A percentile compares a stretch with the other conserved stretches of the same genome.
Conservation (phyloP, 2,797 vertebrate species). For the Enteromius unitaeniatus region DNA sequence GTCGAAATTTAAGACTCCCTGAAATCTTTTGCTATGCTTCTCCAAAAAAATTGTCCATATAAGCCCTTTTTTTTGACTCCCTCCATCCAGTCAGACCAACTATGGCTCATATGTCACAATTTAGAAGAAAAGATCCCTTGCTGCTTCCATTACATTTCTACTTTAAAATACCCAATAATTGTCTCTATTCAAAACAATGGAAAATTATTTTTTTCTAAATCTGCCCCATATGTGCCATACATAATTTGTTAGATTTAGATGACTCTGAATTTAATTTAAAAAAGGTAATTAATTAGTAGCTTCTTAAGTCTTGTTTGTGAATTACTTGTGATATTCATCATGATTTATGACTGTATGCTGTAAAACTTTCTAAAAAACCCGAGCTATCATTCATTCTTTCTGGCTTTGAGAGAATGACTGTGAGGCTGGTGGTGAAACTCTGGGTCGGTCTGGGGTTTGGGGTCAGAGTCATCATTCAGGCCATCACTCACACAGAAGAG, state of each 20-base stretch:
- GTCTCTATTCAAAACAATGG: neutral
- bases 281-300: neutral
- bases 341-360: neutral
- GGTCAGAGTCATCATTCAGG: conserved; percentile 60
- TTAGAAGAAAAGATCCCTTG: neutral
- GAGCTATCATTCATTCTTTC: conserved; percentile 37
- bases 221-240: neutral
- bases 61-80: neutral
- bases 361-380: conserved; percentile 22
- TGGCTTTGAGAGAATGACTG: conserved; percentile 34
- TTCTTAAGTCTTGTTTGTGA: neutral
- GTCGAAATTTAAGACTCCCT: neutral
- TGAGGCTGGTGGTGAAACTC: conserved; percentile 46
- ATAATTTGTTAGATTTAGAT: neutral
- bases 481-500: conserved; percentile 52
- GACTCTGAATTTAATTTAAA: neutral
- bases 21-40: neutral
- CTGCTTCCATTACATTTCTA: neutral
- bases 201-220: neutral
- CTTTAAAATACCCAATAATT: neutral
- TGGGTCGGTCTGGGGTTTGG: conserved; percentile 45
- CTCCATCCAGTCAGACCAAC: neutral
- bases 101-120: too few relatives aligned
- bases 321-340: conserved; percentile 12
- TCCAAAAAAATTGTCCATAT: neutral